phyloP scores from a whole-genome alignment of 2,888 invertebrate genomes.

The Xestobium rufovillosum region DNA sequence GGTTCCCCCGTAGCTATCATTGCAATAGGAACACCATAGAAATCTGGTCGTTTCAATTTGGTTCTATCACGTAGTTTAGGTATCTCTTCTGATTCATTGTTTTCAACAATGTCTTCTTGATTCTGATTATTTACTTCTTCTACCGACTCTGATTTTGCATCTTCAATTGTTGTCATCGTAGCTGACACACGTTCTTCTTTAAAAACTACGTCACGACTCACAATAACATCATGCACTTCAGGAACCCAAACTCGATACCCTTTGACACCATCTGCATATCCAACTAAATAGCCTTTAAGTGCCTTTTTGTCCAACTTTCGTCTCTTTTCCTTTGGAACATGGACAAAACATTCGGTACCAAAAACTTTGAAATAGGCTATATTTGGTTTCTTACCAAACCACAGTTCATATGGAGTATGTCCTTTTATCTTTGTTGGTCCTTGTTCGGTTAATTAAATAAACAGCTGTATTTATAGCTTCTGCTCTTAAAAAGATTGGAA shows the following conservation, averaged over 20 bases:
- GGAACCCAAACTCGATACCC: conserved; percentile 22
- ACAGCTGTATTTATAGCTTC: too few relatives aligned
- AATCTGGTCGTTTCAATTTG: too few relatives aligned
- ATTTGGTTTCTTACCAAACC: conserved; percentile 11
- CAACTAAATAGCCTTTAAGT: conserved; percentile 18
- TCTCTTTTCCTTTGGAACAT: conserved; percentile 22
- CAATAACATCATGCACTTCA: conserved; percentile 18
- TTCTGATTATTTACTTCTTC: not conserved
- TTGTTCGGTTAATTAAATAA: conserved; percentile 20
- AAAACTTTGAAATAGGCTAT: conserved; percentile 15
- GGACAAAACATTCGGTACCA: too few relatives aligned
- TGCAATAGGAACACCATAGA: too few relatives aligned
- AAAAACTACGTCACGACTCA: conserved; percentile 21
- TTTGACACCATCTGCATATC: conserved; percentile 19
- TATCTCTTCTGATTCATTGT: not conserved
- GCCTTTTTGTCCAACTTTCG: conserved; percentile 21
- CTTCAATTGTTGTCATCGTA: not conserved
- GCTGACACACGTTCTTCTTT: too few relatives aligned
- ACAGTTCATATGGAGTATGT: conserved; percentile 17
- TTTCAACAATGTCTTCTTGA: not conserved
- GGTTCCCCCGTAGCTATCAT: too few relatives aligned
- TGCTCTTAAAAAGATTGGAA: conserved; percentile 15
- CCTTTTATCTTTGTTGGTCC: conserved; percentile 14
- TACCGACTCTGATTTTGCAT: not conserved
- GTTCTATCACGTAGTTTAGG: too few relatives aligned